Evolutionary conservation across 1,140 invertebrate genomes (phyloP).

Genomic region (Samia ricini): DNA sequence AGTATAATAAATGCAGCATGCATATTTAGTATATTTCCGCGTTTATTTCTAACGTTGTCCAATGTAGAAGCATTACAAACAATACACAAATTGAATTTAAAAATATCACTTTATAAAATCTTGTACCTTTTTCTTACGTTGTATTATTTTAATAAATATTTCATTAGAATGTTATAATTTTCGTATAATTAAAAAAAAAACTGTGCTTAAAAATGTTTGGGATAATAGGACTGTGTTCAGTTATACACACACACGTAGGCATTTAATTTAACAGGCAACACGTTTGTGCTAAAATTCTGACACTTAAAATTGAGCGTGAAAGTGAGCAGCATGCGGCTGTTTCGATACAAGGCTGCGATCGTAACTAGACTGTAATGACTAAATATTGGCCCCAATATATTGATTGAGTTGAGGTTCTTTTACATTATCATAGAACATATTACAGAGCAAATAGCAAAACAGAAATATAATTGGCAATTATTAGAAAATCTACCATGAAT

Average conservation of each 20-base stretch:
- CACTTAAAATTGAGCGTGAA: slow-evolving; percentile 43
- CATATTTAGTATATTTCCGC: no score
- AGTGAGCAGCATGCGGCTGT: slow-evolving; percentile 26
- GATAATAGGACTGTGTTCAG: neutral
- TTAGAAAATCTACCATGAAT: no score
- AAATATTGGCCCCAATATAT: slow-evolving; percentile 22
- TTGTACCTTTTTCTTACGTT: no score
- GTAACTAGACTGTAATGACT: slow-evolving; percentile 20
- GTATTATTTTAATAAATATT: no score
- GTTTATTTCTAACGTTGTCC: no score
- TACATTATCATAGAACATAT: no score
- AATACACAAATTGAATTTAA: no score
- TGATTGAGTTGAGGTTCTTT: slow-evolving; percentile 1
- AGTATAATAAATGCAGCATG: no score
- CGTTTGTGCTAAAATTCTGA: slow-evolving; percentile 30
- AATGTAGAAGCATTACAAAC: no score
- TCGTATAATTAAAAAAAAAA: neutral
- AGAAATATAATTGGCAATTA: no score
- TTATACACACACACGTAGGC: slow-evolving; percentile 6
- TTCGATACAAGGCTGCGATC: slow-evolving; percentile 22
- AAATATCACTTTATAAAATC: no score
- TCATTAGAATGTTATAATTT: neutral
- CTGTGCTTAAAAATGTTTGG: neutral
- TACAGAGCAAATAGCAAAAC: no score
- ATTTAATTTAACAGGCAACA: slow-evolving; percentile 25